Conservation (phyloP, 2,888 invertebrate genomes). For the Malachius bipustulatus region DNA sequence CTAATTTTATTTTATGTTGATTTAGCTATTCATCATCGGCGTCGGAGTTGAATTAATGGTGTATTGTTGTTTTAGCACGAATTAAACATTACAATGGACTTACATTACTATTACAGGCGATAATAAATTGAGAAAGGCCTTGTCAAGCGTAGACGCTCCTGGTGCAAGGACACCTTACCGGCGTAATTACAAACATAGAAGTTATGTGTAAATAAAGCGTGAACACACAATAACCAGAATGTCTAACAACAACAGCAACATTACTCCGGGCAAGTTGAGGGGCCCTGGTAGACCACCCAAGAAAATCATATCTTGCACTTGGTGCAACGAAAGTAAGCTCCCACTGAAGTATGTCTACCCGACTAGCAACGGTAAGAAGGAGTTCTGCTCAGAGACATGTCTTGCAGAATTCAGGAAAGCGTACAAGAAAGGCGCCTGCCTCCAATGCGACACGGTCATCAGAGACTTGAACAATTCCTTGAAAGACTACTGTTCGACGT, state of each 20-base stretch:
- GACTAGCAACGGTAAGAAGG: slow-evolving; percentile 78
- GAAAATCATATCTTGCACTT: slow-evolving; percentile 60
- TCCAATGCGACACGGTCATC: slow-evolving; percentile 80
- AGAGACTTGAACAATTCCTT: slow-evolving; percentile 56
- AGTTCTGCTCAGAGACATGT: slow-evolving; percentile 86
- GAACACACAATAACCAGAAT: slow-evolving; percentile 23
- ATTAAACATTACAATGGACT: too few relatives aligned
- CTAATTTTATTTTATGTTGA: too few relatives aligned
- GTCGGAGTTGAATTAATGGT: too few relatives aligned
- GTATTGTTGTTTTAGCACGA: too few relatives aligned
- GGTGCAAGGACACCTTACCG: too few relatives aligned
- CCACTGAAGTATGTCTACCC: slow-evolving; percentile 78
- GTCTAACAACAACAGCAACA: slow-evolving; percentile 27
- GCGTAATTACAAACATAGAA: too few relatives aligned
- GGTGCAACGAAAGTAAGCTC: slow-evolving; percentile 76
- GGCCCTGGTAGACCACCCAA: slow-evolving; percentile 73
- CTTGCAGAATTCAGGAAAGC: slow-evolving; percentile 81
- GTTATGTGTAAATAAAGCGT: too few relatives aligned
- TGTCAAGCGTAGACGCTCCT: too few relatives aligned
- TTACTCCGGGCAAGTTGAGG: slow-evolving; percentile 41
- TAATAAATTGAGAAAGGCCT: too few relatives aligned
- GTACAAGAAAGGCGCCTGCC: slow-evolving; percentile 76
- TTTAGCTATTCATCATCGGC: too few relatives aligned
- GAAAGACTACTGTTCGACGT: slow-evolving; percentile 75
- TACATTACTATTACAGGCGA: too few relatives aligned